phyloP scores from a whole-genome alignment of 2,113 vertebrate genomes.

The Pantherophis guttatus region DNA sequence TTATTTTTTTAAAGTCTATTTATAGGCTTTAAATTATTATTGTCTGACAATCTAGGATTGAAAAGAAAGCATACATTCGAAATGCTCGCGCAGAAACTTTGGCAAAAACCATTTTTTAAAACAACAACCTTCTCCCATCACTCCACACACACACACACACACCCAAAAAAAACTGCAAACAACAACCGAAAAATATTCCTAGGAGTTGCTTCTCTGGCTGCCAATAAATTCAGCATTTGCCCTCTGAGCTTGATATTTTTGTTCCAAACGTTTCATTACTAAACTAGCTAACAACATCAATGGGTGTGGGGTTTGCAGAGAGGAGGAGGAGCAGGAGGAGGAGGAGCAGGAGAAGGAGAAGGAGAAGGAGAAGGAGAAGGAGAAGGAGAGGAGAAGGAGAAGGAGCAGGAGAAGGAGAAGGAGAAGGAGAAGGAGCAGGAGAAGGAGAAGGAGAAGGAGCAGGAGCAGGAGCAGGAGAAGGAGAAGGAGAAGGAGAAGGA shows the following conservation, averaged over 20 bases:
- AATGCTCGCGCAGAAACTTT: neutral
- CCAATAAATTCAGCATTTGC: neutral
- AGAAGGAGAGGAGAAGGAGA: no score
- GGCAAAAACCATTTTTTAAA: neutral
- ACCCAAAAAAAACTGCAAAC: neutral
- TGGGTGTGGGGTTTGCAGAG: neutral
- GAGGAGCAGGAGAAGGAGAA: no score
- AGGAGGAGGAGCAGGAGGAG: no score
- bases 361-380: no score
- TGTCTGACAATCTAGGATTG: neutral
- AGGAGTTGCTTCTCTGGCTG: neutral
- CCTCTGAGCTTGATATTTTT: neutral
- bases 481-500: no score
- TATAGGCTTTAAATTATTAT: slow-evolving; percentile 1
- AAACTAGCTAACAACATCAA: neutral
- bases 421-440: no score
- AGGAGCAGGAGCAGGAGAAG: no score
- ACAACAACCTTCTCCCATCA: neutral
- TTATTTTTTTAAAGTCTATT: neutral
- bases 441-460: no score
- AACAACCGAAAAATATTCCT: neutral
- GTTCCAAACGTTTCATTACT: neutral
- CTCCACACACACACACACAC: no score
- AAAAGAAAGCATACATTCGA: neutral
- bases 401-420: no score